Base-by-base conservation (phyloP, 2,113 vertebrate species). In the Pyrgilauda ruficollis region DNA sequence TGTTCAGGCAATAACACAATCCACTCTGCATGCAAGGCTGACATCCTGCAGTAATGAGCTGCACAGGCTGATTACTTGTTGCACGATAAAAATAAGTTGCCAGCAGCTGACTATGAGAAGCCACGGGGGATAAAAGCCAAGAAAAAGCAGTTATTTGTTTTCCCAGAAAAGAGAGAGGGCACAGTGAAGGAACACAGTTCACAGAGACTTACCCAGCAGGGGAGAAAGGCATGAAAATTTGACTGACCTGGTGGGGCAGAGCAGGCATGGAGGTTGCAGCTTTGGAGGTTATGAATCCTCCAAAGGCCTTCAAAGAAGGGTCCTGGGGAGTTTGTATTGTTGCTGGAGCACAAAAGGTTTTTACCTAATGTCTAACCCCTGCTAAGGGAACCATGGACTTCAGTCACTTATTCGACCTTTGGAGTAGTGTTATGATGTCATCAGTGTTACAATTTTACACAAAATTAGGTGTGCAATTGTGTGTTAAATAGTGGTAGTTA, bases 391-490 rank as follows among this genome's bases (percentile, higher is more conserved):
- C 75, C 41, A 58, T 16, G n/a, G 58, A 62, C 14, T 49, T 77
- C 31, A 47, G 56, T 24, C 2, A 3, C 44, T 92, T 41, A 74
- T 37, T 78, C 15, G 79, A 94, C 97, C 96, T 97, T 97, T 91
- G 73, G 79, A 93, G 68, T 77, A 85, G 75, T 59, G 69, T n/a
- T 61, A 69, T 97, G 96, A 97, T 96, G 95, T 97, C 97, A 97
- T 97, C 98, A 97, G 93, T 87, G 75, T 86, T 89, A 97, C 27
- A 96, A 95, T 98, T 98, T 98, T 96, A 98, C 89, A 96, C 97
- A 98, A 97, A 97, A 98, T 98, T 98, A 98, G 96, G 74, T 50
- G 58, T 96, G 96, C 95, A 98, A 98, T 98, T 97, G 91, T 88
- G 96, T 98, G 97, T 98, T 98, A 98, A 98, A 97, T 96, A 91